These are phyloP conservation scores for Heliconius himera DNA, from an alignment of 1,140 invertebrate genomes.

Conservation along the genomic window DNA sequence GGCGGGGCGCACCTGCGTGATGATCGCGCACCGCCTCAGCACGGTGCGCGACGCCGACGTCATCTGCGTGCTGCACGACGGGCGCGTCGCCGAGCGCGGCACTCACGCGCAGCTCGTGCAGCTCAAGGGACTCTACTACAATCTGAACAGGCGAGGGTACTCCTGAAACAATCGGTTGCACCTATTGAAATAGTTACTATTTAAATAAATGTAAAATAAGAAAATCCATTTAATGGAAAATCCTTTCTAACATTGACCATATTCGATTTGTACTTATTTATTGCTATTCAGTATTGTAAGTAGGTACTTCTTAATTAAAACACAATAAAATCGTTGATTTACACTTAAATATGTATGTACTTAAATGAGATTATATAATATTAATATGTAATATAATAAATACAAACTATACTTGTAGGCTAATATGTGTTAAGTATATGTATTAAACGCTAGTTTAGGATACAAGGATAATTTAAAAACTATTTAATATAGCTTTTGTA, in stretches of 20 bases:
- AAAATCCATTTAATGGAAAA: no score
- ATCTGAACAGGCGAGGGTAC: conserved; percentile 59
- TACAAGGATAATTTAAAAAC: background rate
- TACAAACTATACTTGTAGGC: background rate
- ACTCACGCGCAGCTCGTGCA: conserved; percentile 90
- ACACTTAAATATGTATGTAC: background rate
- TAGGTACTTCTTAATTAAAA: no score
- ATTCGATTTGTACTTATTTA: background rate
- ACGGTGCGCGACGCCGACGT: conserved; percentile 88
- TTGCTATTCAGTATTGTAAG: background rate
- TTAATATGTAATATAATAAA: background rate
- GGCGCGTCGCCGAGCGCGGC: conserved; percentile 89
- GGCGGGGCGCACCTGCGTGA: conserved; percentile 86
- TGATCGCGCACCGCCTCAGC: conserved; percentile 88
- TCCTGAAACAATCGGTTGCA: conserved; percentile 16
- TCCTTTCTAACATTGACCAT: no score
- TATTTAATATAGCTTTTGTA: background rate
- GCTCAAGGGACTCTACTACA: conserved; percentile 90
- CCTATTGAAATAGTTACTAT: no score
- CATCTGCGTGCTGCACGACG: conserved; percentile 91
- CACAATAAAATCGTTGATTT: no score
- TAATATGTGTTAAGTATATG: background rate
- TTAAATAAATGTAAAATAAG: no score
- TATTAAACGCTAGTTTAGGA: background rate
- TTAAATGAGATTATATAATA: background rate